These are phyloP conservation scores for Bovichtus variegatus DNA, from an alignment of 2,797 vertebrate genomes.

Conservation along the genomic window DNA sequence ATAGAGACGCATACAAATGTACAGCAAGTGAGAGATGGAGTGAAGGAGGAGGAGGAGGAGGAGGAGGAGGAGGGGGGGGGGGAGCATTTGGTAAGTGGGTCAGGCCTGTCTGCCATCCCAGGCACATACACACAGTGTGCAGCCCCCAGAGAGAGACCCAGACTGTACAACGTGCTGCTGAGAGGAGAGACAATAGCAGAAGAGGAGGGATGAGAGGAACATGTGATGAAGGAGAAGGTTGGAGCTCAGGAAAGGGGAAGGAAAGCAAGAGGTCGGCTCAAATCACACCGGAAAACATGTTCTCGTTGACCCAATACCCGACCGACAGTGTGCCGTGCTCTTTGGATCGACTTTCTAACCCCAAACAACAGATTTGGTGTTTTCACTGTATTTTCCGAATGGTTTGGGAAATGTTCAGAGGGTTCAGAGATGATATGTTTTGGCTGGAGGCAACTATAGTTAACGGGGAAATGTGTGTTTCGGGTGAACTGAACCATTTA, in stretches of 20 bases:
- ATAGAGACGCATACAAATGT: constrained; percentile 59
- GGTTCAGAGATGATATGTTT: no score
- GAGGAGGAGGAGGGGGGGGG: constrained; percentile 26
- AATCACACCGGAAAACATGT: constrained; percentile 2
- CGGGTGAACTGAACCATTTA: no score
- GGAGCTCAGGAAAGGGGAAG: constrained; percentile 15
- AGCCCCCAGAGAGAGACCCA: constrained; percentile 60
- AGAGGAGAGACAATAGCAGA: constrained; percentile 50
- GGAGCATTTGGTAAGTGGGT: constrained; percentile 77
- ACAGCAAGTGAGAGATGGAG: constrained; percentile 51
- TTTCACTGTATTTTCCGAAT: no score
- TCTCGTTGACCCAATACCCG: no score
- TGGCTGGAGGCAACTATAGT: no score
- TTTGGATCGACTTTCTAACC: no score
- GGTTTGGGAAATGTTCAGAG: no score
- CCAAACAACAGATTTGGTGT: no score
- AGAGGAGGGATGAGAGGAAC: constrained; percentile 13
- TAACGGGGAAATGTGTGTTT: no score
- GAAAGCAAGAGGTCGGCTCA: constrained; percentile 7
- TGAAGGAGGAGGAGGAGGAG: constrained; percentile 16
- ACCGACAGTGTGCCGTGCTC: no score
- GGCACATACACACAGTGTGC: constrained; percentile 48
- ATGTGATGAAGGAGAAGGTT: constrained; percentile 25
- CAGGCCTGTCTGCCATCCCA: constrained; percentile 73
- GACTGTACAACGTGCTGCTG: constrained; percentile 54